Evolutionary conservation across 2,113 vertebrate genomes (phyloP).

Genomic region (Spizaetus ornatus): DNA sequence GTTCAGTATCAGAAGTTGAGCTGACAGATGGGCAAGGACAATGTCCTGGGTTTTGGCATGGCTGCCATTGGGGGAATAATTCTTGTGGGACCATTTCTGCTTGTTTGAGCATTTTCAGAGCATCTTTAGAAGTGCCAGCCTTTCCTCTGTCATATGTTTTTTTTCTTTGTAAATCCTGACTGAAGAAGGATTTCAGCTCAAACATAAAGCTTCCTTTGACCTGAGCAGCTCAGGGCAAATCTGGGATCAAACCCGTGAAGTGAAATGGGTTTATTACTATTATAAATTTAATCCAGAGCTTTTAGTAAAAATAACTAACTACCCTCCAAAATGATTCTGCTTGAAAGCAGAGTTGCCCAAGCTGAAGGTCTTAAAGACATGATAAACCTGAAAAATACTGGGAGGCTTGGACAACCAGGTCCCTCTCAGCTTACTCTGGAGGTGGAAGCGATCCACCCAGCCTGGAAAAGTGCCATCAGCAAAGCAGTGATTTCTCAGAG

Average conservation of each 20-base stretch:
- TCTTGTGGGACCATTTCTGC: neutral
- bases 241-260: neutral
- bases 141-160: neutral
- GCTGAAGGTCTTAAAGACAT: neutral
- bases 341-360: neutral
- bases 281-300: neutral
- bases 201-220: neutral
- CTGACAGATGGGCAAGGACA: neutral
- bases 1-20: neutral
- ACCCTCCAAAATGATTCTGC: neutral
- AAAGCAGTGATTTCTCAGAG: neutral
- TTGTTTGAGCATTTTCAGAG: neutral
- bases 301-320: neutral
- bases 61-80: neutral
- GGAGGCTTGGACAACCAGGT: neutral
- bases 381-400: neutral
- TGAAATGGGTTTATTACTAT: neutral
- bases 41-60: neutral
- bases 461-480: neutral
- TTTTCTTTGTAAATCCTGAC: neutral
- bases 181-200: neutral
- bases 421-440: neutral
- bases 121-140: neutral
- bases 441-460: neutral
- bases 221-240: neutral